Base-by-base conservation (phyloP, 1,140 invertebrate genomes). In the Scylla paramamosain region DNA sequence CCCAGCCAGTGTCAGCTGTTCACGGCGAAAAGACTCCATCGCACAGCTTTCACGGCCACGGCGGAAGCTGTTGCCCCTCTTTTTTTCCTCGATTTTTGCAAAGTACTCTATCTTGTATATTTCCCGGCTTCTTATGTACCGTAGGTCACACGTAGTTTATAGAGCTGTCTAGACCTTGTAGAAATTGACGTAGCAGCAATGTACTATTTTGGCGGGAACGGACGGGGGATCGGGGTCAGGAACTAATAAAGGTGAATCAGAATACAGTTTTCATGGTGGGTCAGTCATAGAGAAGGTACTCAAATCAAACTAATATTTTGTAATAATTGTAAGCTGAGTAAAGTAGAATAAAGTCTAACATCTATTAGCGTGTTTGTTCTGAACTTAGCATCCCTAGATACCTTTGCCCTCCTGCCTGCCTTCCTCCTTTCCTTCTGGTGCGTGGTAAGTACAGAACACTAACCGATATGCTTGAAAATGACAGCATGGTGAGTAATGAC, bases 231-330 rank as follows among this genome's bases (percentile, higher is more conserved):
- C n/a, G 83, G 48, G 3, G 32, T 48, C 0, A 3, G 32, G 20
- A 4, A 31, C n/a, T n/a, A 90, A 45, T 39, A 28, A 48, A 90
- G 48, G 12, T 4, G 88, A 48, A 28, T 46, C 32, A n/a, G 39
- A 48, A 90, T 48, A 0, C 88, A 48, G 14, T 39, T 46, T 28
- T 6, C 39, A 89, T 31, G 87, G 39, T 48, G 39, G 31, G 28
- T 6, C 25, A 89, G 8, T 48, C 31, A 31, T 89, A 39, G 46
- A 89, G 46, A 12, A 46, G 87, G 12, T 25, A n/a, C 12, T 77
- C 20, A 89, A 89, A 89, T 89, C 87, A 89, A 89, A 46, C 87
- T 48, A 10, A 89, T 89, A 89, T 89, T 89, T 89, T 89, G 87
- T 89, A 89, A 89, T 89, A 89, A 46, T 46, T 89, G 87, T 89